Base-by-base conservation (phyloP, 2,888 invertebrate species). In the Cacoxenus indagator region DNA sequence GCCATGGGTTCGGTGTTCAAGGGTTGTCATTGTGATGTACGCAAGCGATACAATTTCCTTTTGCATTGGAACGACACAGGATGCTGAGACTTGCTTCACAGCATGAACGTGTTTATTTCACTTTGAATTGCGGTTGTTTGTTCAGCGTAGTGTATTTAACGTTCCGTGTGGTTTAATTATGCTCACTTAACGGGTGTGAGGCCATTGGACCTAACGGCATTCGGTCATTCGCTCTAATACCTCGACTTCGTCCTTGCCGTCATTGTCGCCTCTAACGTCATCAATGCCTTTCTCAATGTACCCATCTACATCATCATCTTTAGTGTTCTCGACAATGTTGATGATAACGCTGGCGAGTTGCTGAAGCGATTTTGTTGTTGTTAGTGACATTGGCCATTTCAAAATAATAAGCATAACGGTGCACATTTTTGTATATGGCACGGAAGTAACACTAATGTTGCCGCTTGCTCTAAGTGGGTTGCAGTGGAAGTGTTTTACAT, bases 91-190 rank as follows among this genome's bases (percentile, higher is more conserved):
- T 37, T 54, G 51, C 54, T 37, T 37, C 37, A 37, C 37, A 54
- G 54, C 37, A 37, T 19, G 31, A 31, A 37, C 37, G 59, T 59
- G 59, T 59, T 37, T 31, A 37, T 59, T 11, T 59, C 24, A 22
- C 51, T 51, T 51, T 51, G 51, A 51, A 51, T 51, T 51, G 51
- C 51, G 17, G 19, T 51, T 51, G 51, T 51, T 51, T 51, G 51
- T 51, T 51, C 22, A 22, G 22, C 19, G 51, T 51, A 11, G 37
- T 37, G 78, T 76, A 76, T 74, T 70, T 57, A 73, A 76, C 74
- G 78, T 77, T 73, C 73, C 74, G 78, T 78, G 78, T 74, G 76
- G 69, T 71, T 73, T 65, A 76, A 37, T 37, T 37, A 51, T 51
- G 51, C 19, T 51, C 51, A 37, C 66, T 45, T 3, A 64, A 48